These are phyloP conservation scores for Orthosia incerta DNA, from an alignment of 2,888 invertebrate species.

Conservation along the genomic window DNA sequence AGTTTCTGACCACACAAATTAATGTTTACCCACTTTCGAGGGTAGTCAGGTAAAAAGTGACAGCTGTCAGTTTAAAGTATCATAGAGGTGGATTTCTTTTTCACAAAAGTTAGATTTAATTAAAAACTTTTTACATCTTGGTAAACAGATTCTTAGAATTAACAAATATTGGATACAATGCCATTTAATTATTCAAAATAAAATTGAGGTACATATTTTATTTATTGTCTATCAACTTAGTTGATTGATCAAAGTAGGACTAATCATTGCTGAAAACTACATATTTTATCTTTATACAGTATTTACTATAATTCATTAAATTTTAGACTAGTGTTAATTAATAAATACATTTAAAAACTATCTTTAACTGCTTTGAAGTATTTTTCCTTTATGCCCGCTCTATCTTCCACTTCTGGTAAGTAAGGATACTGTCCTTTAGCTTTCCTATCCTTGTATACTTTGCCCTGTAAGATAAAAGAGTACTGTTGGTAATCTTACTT, in stretches of 20 bases:
- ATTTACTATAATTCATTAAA: conserved; percentile 17
- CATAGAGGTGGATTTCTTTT: conserved; percentile 3
- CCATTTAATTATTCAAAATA: background rate
- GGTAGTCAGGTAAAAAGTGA: background rate
- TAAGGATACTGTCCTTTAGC: conserved; percentile 92
- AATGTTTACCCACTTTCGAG: background rate
- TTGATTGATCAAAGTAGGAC: background rate
- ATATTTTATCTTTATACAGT: background rate
- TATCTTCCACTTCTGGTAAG: conserved; percentile 93
- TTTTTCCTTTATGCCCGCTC: conserved; percentile 92
- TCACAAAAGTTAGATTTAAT: background rate
- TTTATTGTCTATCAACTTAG: background rate
- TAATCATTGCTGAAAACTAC: background rate
- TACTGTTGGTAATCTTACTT: background rate
- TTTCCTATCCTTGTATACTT: conserved; percentile 91
- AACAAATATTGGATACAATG: background rate
- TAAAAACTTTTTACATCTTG: background rate
- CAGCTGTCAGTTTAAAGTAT: conserved; percentile 1
- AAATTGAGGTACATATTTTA: background rate
- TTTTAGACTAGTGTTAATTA: conserved; percentile 1
- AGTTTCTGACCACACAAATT: background rate
- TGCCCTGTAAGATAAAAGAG: conserved; percentile 87
- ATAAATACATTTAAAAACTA: conserved; percentile 34
- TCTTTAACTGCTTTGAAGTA: conserved; percentile 84
- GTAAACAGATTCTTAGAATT: background rate